Conservation (phyloP, 2,888 invertebrate species). For the Melieria picta region DNA sequence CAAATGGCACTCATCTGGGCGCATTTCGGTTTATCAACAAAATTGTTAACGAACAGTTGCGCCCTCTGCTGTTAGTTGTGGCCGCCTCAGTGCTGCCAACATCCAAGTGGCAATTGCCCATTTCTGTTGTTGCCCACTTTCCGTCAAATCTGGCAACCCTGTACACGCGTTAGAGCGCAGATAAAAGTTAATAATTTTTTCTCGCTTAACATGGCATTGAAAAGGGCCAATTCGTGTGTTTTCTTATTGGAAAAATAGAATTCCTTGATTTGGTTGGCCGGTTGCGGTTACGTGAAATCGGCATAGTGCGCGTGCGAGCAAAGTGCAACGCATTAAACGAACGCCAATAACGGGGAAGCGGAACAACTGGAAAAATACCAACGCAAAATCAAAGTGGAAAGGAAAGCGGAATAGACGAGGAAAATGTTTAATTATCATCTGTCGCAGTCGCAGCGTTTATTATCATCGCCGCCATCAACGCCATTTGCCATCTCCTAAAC, state of each 20-base stretch:
- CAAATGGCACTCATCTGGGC: too few species aligned
- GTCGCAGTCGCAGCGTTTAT: constrained; percentile 53
- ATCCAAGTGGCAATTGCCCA: too few species aligned
- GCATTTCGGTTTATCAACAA: too few species aligned
- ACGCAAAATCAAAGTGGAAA: constrained; percentile 40
- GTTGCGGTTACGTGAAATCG: background rate
- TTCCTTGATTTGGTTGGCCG: constrained; percentile 19
- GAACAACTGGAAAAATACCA: constrained; percentile 39
- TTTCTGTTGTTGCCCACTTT: too few species aligned
- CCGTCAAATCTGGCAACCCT: constrained; percentile 43
- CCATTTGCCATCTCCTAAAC: constrained; percentile 52
- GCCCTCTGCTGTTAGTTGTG: too few species aligned
- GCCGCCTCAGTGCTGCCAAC: background rate
- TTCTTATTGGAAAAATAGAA: constrained; percentile 46
- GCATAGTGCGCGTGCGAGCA: background rate
- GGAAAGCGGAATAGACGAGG: constrained; percentile 33
- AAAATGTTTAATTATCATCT: constrained; percentile 61
- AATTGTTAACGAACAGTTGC: too few species aligned
- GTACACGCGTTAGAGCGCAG: constrained; percentile 54
- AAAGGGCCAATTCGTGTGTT: constrained; percentile 48
- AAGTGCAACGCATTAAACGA: constrained; percentile 27
- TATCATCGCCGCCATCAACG: constrained; percentile 52
- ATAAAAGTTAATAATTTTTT: constrained; percentile 43
- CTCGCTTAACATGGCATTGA: constrained; percentile 50
- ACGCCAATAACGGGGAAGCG: constrained; percentile 22